These are phyloP conservation scores for Eufriesea mexicana DNA, from an alignment of 1,140 invertebrate genomes.

Conservation along the genomic window DNA sequence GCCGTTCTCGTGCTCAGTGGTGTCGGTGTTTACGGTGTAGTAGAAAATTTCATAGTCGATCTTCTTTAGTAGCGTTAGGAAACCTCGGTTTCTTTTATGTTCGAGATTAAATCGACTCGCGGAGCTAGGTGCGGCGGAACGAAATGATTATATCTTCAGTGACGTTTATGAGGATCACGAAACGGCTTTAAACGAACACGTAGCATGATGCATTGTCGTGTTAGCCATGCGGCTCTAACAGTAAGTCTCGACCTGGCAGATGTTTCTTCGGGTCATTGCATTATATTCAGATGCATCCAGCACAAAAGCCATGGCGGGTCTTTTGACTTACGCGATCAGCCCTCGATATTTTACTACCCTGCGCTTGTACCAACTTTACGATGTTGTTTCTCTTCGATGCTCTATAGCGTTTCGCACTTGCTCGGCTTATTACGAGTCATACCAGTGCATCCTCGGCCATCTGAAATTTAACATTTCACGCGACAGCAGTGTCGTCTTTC, in stretches of 20 bases:
- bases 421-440: background rate
- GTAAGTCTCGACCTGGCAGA: background rate
- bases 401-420: background rate
- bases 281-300: slow-evolving; percentile 10
- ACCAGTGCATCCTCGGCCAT: no score
- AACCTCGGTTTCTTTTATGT: background rate
- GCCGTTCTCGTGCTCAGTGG: background rate
- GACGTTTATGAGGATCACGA: slow-evolving; percentile 25
- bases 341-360: background rate
- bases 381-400: background rate
- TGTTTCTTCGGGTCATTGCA: slow-evolving; percentile 8
- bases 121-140: background rate
- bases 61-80: background rate
- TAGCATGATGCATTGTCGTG: slow-evolving; percentile 19
- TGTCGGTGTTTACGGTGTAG: background rate
- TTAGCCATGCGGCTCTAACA: slow-evolving; percentile 2
- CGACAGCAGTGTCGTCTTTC: no score
- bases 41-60: background rate
- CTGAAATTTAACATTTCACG: no score
- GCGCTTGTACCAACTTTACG: background rate
- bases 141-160: slow-evolving; percentile 16
- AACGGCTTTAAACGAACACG: slow-evolving; percentile 6
- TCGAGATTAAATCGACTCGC: slow-evolving; percentile 2
- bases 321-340: background rate
- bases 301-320: background rate